Conservation (phyloP, 1,140 invertebrate species). For the Drosophila serrata region DNA sequence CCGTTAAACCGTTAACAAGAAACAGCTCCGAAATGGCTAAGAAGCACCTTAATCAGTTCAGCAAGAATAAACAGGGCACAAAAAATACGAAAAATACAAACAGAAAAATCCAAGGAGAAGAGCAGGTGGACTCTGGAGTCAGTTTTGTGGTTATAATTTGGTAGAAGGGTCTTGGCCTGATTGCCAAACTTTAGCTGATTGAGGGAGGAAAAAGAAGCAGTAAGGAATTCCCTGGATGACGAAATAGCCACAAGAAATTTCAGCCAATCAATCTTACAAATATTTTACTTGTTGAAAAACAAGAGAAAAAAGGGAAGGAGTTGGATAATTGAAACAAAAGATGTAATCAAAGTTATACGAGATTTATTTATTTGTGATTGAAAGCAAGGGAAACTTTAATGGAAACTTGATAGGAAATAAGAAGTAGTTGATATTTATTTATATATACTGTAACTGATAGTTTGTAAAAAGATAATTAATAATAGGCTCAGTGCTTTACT, state of each 20-base stretch:
- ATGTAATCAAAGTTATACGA: constrained; percentile 9
- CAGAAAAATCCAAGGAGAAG: too few relatives aligned
- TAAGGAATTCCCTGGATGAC: constrained; percentile 16
- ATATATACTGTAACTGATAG: background rate
- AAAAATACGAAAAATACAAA: background rate
- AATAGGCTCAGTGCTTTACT: background rate
- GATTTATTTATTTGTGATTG: background rate
- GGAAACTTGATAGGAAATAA: background rate
- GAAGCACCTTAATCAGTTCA: constrained; percentile 74
- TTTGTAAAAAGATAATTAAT: background rate
- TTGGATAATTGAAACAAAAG: constrained; percentile 11
- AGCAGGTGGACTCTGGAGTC: constrained; percentile 9
- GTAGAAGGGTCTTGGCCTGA: constrained; percentile 42
- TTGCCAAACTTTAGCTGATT: constrained; percentile 71
- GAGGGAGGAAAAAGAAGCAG: constrained; percentile 34
- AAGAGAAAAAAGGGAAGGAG: background rate
- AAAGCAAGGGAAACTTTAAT: background rate
- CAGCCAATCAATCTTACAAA: constrained; percentile 44
- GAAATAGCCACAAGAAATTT: constrained; percentile 39
- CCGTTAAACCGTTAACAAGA: constrained; percentile 79
- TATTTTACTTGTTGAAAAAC: constrained; percentile 25
- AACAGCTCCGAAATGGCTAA: constrained; percentile 23
- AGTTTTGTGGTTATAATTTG: constrained; percentile 32
- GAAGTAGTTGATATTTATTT: background rate
- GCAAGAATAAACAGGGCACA: constrained; percentile 48